These are phyloP conservation scores for Dromas ardeola DNA, from an alignment of 2,113 vertebrate genomes.

Conservation along the genomic window DNA sequence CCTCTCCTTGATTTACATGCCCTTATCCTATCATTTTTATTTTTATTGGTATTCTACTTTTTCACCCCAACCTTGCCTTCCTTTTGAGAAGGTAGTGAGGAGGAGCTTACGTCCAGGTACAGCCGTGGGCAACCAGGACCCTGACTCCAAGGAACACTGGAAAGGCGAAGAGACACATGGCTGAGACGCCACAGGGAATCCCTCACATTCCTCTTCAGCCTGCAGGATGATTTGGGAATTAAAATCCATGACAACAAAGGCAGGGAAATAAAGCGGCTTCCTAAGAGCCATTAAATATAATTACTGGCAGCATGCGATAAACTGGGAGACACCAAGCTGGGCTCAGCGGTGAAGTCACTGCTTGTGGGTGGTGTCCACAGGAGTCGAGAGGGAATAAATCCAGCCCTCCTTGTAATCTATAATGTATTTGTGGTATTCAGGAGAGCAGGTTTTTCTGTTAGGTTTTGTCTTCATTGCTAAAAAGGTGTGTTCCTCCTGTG, in stretches of 20 bases:
- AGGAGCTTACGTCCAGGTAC: neutral
- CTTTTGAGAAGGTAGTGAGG: neutral
- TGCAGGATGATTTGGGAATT: neutral
- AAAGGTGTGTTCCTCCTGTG: neutral
- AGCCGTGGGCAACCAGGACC: neutral
- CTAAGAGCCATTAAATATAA: neutral
- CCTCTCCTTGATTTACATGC: neutral
- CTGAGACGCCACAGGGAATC: neutral
- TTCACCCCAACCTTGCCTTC: neutral
- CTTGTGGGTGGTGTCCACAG: neutral
- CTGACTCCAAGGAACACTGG: neutral
- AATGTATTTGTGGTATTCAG: neutral
- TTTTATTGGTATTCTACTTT: neutral
- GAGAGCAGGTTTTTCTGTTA: neutral
- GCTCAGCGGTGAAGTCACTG: neutral
- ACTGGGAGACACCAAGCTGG: neutral
- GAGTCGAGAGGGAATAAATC: neutral
- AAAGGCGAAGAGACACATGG: neutral
- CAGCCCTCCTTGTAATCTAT: neutral
- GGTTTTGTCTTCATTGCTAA: neutral
- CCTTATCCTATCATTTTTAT: neutral
- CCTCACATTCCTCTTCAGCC: neutral
- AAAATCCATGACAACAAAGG: neutral
- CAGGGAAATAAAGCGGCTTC: neutral
- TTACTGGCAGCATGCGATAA: neutral